Percentiles rank a stretch among this genome's conserved stretches.
phyloP scores from a whole-genome alignment of 92 coral and sea anemone genomes.

The Porites divaricata region DNA sequence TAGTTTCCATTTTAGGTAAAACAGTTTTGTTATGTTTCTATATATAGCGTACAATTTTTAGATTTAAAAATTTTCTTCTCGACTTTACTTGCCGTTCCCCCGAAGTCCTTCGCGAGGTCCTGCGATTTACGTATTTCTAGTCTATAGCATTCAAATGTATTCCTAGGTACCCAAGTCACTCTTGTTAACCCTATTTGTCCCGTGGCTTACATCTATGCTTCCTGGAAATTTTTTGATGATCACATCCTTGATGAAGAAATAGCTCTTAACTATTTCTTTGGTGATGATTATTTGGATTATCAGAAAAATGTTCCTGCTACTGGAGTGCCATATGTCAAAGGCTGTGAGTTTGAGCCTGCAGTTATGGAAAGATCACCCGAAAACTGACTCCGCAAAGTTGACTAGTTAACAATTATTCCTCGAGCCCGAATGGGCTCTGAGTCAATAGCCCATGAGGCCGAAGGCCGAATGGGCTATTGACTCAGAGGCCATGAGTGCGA shows the following conservation, averaged over 20 bases:
- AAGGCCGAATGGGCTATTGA: no score
- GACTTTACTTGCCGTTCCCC: no score
- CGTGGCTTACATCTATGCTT: conserved; percentile 77
- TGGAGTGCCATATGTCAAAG: conserved; percentile 92
- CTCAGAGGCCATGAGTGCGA: no score
- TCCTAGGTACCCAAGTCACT: conserved; percentile 85
- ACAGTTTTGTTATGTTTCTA: no score
- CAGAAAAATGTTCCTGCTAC: conserved; percentile 84
- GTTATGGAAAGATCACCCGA: background rate
- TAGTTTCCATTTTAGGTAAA: no score
- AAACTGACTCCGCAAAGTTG: background rate
- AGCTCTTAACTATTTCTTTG: conserved; percentile 76
- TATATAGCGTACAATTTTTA: no score
- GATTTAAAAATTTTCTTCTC: no score
- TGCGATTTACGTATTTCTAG: no score
- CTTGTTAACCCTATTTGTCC: conserved; percentile 89
- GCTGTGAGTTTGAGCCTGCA: conserved; percentile 52
- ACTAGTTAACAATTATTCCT: no score
- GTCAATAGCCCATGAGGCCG: no score
- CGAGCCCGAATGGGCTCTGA: no score
- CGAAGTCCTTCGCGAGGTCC: no score
- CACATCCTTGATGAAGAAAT: conserved; percentile 87
- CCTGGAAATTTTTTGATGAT: conserved; percentile 93
- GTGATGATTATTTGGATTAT: conserved; percentile 82
- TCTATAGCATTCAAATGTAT: background rate